These are phyloP conservation scores for Muntiacus muntjak DNA, from an alignment of 2,113 vertebrate genomes.

Conservation along the genomic window DNA sequence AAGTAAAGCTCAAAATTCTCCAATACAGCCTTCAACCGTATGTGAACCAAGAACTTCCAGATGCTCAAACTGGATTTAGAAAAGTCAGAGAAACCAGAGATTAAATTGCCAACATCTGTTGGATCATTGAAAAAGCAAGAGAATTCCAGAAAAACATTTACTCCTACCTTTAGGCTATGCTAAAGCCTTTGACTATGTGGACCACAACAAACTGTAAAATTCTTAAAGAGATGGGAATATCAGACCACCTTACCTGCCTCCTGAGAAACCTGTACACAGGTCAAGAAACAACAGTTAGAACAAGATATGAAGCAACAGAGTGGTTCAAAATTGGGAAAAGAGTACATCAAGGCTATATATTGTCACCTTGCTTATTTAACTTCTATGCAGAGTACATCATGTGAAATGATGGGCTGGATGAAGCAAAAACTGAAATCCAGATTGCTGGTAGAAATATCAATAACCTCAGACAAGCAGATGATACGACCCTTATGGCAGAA, in stretches of 20 bases:
- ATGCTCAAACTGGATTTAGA: background rate
- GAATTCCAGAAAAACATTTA: background rate
- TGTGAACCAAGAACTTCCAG: background rate
- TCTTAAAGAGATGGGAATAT: background rate
- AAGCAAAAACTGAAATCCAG: background rate
- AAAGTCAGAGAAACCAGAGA: background rate
- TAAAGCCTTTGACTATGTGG: background rate
- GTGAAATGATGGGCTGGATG: rapidly evolving
- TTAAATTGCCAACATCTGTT: background rate
- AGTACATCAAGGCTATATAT: background rate
- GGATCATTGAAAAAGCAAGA: background rate
- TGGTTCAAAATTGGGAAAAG: background rate
- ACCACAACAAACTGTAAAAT: background rate
- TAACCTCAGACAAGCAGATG: background rate
- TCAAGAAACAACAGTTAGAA: background rate
- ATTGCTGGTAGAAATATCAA: background rate
- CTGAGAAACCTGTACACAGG: rapidly evolving
- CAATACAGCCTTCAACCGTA: background rate
- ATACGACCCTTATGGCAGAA: background rate
- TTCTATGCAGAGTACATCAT: background rate
- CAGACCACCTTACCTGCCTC: background rate
- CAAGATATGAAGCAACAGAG: background rate
- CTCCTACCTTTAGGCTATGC: background rate
- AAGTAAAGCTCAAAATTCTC: background rate
- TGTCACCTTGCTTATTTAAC: background rate